A percentile compares a stretch with the other conserved stretches of the same genome.
Conservation (phyloP, 1,140 invertebrate species). For the Palaemon carinicauda region DNA sequence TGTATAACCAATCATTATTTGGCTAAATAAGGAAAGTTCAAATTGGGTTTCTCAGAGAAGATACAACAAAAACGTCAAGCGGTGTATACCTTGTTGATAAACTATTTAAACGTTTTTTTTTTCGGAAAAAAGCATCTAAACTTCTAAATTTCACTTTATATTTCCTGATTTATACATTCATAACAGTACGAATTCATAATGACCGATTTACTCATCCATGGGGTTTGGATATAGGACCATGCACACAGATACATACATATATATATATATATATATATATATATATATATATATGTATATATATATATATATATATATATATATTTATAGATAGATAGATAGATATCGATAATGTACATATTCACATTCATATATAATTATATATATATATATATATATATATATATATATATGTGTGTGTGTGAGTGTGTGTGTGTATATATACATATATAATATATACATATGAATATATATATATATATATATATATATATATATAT, state of each 20-base stretch:
- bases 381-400: background rate
- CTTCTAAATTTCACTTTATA: no score
- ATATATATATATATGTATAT: background rate
- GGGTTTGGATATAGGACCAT: no score
- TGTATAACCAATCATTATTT: no score
- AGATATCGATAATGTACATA: background rate
- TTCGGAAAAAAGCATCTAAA: no score
- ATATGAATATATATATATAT: background rate
- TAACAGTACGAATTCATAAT: no score
- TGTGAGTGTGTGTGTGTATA: background rate
- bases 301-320: background rate
- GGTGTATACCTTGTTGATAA: no score
- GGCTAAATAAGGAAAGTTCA: no score
- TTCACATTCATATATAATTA: background rate
- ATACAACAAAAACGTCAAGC: no score
- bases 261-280: constrained; percentile 2
- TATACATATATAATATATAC: background rate
- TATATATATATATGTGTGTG: background rate
- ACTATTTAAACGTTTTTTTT: no score
- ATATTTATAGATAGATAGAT: background rate
- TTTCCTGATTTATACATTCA: no score
- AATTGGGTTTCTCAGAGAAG: no score
- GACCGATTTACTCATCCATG: no score
- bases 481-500: background rate
- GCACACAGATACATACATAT: background rate